Evolutionary conservation across 2,797 vertebrate genomes (phyloP).

Genomic region (Rhinogobio ventralis): DNA sequence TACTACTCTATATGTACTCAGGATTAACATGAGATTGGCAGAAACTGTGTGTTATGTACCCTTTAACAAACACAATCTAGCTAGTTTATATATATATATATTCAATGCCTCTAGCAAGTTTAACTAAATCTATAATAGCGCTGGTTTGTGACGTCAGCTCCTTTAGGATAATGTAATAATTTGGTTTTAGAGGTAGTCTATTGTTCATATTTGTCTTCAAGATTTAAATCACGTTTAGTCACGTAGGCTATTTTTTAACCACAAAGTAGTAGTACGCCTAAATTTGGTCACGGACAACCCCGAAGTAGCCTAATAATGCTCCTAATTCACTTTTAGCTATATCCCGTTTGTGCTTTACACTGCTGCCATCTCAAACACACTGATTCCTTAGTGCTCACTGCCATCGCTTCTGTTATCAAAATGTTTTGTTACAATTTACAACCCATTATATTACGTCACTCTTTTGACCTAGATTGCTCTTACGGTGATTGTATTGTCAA

Average conservation of each 20-base stretch:
- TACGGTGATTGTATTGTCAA: neutral
- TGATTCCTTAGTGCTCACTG: neutral
- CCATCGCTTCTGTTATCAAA: neutral
- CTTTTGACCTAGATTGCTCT: neutral
- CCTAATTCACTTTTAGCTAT: neutral
- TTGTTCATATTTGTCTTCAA: neutral
- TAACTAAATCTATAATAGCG: neutral
- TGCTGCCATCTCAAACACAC: too few relatives aligned
- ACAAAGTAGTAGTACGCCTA: too few relatives aligned
- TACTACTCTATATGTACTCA: too few relatives aligned
- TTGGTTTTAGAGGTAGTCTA: neutral
- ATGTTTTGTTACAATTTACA: neutral
- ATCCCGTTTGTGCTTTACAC: neutral
- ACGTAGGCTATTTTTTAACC: too few relatives aligned
- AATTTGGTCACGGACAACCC: neutral
- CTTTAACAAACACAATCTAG: neutral
- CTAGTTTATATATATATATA: too few relatives aligned
- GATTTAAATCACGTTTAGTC: too few relatives aligned
- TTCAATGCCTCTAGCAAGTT: too few relatives aligned
- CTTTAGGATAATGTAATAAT: neutral
- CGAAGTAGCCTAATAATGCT: neutral
- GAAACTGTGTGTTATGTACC: too few relatives aligned
- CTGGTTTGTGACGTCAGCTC: neutral
- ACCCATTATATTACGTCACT: neutral
- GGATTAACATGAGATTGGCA: too few relatives aligned